Conservation (phyloP, 2,113 vertebrate genomes). For the Neotoma lepida region DNA sequence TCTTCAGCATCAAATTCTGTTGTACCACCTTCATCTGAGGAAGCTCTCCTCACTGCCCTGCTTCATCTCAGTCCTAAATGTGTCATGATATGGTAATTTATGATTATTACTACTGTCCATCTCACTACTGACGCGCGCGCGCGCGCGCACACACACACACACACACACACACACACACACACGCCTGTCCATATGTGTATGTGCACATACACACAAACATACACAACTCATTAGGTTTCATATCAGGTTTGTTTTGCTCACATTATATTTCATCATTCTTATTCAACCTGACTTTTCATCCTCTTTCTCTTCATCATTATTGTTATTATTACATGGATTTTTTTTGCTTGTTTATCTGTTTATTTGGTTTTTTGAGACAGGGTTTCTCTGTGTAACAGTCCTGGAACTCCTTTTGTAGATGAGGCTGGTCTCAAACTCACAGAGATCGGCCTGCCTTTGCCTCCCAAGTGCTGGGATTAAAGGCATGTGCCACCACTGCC, state of each 20-base stretch:
- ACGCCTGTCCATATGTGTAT: background rate
- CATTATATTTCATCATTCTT: background rate
- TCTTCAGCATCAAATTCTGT: background rate
- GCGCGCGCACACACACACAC: background rate
- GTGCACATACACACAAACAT: background rate
- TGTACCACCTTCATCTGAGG: background rate
- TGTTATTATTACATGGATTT: background rate
- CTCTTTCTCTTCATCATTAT: background rate
- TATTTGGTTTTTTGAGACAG: background rate
- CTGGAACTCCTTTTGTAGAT: background rate
- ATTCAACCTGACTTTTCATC: background rate
- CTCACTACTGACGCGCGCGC: background rate
- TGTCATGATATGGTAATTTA: background rate
- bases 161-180: background rate
- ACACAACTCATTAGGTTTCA: no score
- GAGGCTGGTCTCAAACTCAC: background rate
- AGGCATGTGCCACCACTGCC: rapidly evolving
- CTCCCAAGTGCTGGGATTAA: background rate
- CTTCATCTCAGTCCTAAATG: background rate
- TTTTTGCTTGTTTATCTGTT: background rate
- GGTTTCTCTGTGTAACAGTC: background rate
- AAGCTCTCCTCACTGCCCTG: background rate
- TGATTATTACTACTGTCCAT: background rate
- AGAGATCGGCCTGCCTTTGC: background rate
- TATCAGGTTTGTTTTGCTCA: background rate